phyloP scores from a whole-genome alignment of 2,888 invertebrate genomes.

The Oxytorus armatus region DNA sequence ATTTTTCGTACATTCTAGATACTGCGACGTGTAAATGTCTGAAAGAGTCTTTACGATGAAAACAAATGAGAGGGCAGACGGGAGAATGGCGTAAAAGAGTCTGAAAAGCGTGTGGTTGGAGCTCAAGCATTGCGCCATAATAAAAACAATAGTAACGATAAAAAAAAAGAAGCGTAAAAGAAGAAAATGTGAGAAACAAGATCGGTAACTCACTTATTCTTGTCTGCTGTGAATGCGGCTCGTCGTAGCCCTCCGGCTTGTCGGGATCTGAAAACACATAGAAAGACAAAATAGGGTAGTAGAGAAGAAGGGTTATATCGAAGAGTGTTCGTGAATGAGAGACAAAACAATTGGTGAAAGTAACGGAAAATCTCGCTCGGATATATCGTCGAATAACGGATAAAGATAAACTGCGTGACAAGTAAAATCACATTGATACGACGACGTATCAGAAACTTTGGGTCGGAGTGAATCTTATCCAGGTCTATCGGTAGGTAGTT shows the following conservation, averaged over 20 bases:
- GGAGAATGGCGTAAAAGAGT: no score
- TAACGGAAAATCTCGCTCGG: slow-evolving; percentile 1
- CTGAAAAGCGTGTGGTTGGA: slow-evolving; percentile 3
- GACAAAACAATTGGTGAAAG: neutral
- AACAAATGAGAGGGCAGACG: no score
- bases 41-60: no score
- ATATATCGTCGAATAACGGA: neutral
- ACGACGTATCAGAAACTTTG: no score
- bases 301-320: neutral
- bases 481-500: no score
- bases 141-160: slow-evolving; percentile 5
- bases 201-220: slow-evolving; percentile 81
- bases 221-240: slow-evolving; percentile 83
- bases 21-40: no score
- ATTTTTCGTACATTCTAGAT: no score
- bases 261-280: slow-evolving; percentile 78
- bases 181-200: slow-evolving; percentile 10
- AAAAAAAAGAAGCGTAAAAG: slow-evolving; percentile 10
- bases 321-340: slow-evolving; percentile 19
- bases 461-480: no score
- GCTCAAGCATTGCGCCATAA: neutral
- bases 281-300: slow-evolving; percentile 15
- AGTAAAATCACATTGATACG: neutral
- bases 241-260: slow-evolving; percentile 81
- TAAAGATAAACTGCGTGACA: neutral